These are phyloP conservation scores for Sebastes fasciatus DNA, from an alignment of 2,113 vertebrate genomes.

Conservation along the genomic window DNA sequence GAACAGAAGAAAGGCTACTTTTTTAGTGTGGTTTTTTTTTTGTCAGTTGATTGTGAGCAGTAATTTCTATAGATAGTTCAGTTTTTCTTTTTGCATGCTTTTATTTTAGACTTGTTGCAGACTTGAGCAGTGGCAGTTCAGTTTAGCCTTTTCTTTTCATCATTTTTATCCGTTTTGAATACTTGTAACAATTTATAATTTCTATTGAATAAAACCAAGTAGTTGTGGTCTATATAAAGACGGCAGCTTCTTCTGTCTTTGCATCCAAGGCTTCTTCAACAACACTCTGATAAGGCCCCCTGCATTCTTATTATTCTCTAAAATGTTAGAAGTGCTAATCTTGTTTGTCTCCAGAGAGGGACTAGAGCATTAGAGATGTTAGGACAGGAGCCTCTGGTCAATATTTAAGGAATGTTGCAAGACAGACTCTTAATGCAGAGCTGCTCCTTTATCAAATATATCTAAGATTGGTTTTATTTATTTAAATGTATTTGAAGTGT, in stretches of 20 bases:
- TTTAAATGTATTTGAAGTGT: neutral
- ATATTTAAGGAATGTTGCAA: neutral
- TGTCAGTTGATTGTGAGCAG: too few relatives aligned
- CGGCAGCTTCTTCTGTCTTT: neutral
- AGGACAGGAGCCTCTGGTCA: neutral
- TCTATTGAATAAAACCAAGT: neutral
- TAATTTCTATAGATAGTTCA: too few relatives aligned
- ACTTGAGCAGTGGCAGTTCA: neutral
- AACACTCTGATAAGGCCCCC: neutral
- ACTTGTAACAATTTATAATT: neutral
- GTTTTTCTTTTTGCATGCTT: too few relatives aligned
- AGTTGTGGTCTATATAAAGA: neutral
- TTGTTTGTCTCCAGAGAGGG: neutral
- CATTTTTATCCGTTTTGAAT: neutral
- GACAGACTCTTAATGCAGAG: neutral
- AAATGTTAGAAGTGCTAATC: neutral
- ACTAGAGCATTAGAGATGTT: neutral
- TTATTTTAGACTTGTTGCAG: neutral
- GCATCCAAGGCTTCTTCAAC: neutral
- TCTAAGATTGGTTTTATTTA: neutral
- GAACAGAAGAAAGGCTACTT: neutral
- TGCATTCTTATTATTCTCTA: neutral
- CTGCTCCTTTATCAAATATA: neutral
- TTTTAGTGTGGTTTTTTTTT: too few relatives aligned
- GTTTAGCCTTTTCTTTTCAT: neutral